Conservation (phyloP, 1,140 invertebrate species). For the Caenorhabditis remanei region DNA sequence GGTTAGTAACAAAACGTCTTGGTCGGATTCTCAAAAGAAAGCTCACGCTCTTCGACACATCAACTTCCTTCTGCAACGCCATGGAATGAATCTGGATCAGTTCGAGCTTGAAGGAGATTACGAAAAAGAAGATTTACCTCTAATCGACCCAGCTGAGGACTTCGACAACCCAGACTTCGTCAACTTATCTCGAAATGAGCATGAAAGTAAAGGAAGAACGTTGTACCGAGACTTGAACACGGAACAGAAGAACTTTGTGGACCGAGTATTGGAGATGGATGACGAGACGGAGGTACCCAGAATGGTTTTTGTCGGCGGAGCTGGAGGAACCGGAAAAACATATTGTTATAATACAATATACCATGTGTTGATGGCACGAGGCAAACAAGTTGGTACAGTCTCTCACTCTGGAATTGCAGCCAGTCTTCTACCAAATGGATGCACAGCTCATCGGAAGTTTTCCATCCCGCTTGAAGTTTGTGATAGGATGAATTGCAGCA, state of each 20-base stretch:
- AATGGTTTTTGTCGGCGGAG: constrained; percentile 69
- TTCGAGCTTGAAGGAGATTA: neutral
- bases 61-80: neutral
- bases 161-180: neutral
- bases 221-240: neutral
- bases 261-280: neutral
- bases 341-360: constrained; percentile 74
- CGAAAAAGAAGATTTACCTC: neutral
- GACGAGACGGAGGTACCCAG: neutral
- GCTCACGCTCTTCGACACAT: constrained; percentile 4
- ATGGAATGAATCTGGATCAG: neutral
- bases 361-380: constrained; percentile 46
- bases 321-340: constrained; percentile 77
- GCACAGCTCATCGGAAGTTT: constrained; percentile 57
- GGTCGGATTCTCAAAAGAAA: neutral
- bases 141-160: neutral
- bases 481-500: neutral
- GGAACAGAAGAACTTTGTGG: neutral
- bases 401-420: constrained; percentile 73
- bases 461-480: neutral
- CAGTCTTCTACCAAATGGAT: constrained; percentile 66
- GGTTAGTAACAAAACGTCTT: neutral
- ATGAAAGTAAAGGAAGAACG: neutral
- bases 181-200: neutral
- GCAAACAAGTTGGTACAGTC: constrained; percentile 51